Base-by-base conservation (phyloP, 1,140 invertebrate genomes). In the Leptinotarsa texana region DNA sequence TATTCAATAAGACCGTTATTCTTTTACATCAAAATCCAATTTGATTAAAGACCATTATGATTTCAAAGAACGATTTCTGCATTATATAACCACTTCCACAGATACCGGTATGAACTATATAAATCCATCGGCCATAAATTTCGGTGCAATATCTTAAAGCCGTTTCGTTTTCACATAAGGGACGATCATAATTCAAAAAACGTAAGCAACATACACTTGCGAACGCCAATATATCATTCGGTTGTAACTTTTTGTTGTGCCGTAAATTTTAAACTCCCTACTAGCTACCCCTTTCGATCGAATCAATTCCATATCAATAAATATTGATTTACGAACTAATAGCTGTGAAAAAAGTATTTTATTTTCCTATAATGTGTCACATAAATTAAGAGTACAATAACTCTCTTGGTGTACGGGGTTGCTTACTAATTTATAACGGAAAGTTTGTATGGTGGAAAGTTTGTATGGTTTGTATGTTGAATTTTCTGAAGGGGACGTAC, bases 311-410 rank as follows among this genome's bases (percentile, higher is more conserved):
- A 75, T 74, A 75, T 77, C 81, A 80, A 82, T 82, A 82, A 82
- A 82, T 82, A 79, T 80, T 82, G 81, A 82, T 82, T 82, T 82
- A 82, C 81, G 81, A 74, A 82, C 77, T 82, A 79, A 80, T 80
- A 72, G 79, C 74, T 65, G 75, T 73, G 78, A 78, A 80, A 82
- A 81, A 81, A 81, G 80, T 82, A 74, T 76, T 81, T 82, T 82
- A 82, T 82, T 82, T 82, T 76, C 76, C 77, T 80, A 81, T 82
- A 81, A 82, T 74, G 75, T 74, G 80, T 81, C 80, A 78, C 79
- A 81, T 81, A 81, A 81, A 81, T 80, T 65, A 63, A 61, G 47
- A 24, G 65, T 66, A 70, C 71, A 73, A 73, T 72, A 62, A 62
- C 21, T n/a, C 21, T 65, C 15, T 24, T 24, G 68, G 42, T n/a